Evolutionary conservation across 1,140 invertebrate species (phyloP).

Genomic region (Eueides isabella): DNA sequence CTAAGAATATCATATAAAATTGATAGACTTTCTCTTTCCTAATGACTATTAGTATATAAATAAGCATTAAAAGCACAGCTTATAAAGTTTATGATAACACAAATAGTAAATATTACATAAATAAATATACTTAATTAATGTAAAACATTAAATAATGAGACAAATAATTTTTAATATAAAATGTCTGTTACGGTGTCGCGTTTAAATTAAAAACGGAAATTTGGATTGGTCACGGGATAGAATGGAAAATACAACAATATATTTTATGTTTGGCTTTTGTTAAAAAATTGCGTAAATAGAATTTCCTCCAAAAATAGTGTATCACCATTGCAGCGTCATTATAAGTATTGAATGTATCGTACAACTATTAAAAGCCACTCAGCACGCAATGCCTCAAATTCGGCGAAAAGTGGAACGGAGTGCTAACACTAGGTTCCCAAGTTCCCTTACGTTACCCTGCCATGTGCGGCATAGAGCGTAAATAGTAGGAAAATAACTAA

Average conservation of each 20-base stretch:
- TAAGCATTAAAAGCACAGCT: not conserved
- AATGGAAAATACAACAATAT: not conserved
- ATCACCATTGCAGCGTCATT: not conserved
- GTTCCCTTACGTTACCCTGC: no score
- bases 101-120: not conserved
- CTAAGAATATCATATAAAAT: not conserved
- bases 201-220: not conserved
- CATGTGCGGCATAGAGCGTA: no score
- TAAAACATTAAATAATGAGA: no score
- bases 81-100: not conserved
- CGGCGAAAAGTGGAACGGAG: no score
- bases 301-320: not conserved
- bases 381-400: no score
- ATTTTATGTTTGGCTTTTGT: not conserved
- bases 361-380: no score
- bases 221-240: not conserved
- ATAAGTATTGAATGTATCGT: not conserved
- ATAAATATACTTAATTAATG: no score
- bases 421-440: no score
- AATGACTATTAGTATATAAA: not conserved
- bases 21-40: not conserved
- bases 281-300: not conserved
- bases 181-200: not conserved
- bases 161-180: not conserved
- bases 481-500: not conserved